Base-by-base conservation (phyloP, 2,797 vertebrate species). In the Poeciliopsis paucimaculata region DNA sequence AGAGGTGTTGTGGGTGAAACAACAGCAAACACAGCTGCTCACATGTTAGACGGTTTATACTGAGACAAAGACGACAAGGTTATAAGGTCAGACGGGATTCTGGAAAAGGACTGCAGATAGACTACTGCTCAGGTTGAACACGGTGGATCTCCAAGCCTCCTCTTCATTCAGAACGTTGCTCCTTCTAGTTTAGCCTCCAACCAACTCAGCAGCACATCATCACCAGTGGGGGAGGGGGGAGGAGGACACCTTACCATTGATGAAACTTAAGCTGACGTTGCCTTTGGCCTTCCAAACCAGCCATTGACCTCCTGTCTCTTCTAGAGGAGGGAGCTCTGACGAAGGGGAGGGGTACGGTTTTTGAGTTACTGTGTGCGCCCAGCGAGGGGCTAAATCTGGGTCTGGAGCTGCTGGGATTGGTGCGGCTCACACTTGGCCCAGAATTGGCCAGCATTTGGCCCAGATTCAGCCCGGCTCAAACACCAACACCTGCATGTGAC, bases 291-390 rank as follows among this genome's bases (percentile, higher is more conserved):
- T 83, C 91, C 81, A 85, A 89, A 88, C 91, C 92, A 94, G 92
- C 93, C 93, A 94, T 43, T 94, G 90, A 93, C 92, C 93, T 93
- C 90, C 86, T 84, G 92, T 90, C 86, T 93, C 94, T 91, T 95
- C 92, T 93, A 95, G 91, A 93, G 91, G 91, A 90, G 93, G 88
- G 81, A 93, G 89, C 82, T 94, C 94, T 93, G 92, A 91, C 86
- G 90, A 82, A 90, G 87, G 89, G 92, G 91, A 88, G 90, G 92
- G 94, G 92, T 91, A 92, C 10, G 92, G 85, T 88, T 81, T 94
- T 93, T 94, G 87, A 92, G 94, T 95, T 94, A 94, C 91, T 86
- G 88, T 93, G 87, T 89, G 84, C 53, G 28, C 88, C 89, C 82
- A 83, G 86, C 62, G 68, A 76, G 86, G 89, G 89, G 85, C 87